phyloP scores from a whole-genome alignment of 2,888 invertebrate genomes.

The Sericinus montela region DNA sequence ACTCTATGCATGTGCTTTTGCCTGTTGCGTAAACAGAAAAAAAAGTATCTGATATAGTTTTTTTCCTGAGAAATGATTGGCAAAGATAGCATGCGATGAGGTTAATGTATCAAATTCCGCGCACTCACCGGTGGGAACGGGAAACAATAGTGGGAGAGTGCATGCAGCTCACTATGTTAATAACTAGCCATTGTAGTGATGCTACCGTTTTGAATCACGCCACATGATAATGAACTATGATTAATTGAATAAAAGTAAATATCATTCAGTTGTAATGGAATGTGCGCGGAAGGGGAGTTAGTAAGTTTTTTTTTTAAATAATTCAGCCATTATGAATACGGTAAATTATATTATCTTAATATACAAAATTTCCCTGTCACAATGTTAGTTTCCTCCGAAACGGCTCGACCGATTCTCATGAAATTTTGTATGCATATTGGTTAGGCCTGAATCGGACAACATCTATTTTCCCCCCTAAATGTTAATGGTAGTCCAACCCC shows the following conservation, averaged over 20 bases:
- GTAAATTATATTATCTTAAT: too few relatives aligned
- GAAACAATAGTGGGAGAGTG: conserved; percentile 17
- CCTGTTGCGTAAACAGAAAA: background rate
- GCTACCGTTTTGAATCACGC: background rate
- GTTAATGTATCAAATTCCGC: conserved; percentile 17
- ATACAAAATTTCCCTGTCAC: too few relatives aligned
- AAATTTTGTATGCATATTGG: too few relatives aligned
- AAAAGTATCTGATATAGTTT: background rate
- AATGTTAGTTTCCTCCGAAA: too few relatives aligned
- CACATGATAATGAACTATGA: background rate
- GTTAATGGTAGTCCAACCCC: too few relatives aligned
- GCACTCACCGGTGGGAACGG: conserved; percentile 12
- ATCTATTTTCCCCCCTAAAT: too few relatives aligned
- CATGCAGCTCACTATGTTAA: conserved; percentile 13
- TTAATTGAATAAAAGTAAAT: background rate
- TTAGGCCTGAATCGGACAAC: too few relatives aligned
- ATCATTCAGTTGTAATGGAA: background rate
- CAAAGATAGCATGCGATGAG: conserved; percentile 1
- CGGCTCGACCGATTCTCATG: too few relatives aligned
- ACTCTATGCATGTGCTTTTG: background rate
- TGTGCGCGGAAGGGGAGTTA: background rate
- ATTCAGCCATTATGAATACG: too few relatives aligned
- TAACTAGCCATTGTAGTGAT: conserved; percentile 2
- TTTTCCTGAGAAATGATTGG: conserved; percentile 16
- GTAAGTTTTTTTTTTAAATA: too few relatives aligned